Evolutionary conservation across 2,888 invertebrate genomes (phyloP).

Genomic region (Ganaspis brasiliensis): DNA sequence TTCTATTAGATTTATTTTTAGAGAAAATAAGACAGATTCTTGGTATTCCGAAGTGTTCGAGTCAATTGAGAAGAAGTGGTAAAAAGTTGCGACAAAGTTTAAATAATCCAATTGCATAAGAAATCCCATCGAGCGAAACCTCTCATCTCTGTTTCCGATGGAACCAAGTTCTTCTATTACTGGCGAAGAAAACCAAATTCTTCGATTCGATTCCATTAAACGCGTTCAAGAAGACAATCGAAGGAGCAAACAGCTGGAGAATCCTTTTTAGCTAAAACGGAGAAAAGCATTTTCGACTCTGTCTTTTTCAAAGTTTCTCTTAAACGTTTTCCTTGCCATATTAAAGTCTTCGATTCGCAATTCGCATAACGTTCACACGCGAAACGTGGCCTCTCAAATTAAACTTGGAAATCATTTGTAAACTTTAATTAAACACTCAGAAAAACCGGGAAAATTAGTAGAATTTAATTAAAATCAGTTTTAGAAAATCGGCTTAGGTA

Average conservation of each 20-base stretch:
- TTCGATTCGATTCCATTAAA: conserved; percentile 63
- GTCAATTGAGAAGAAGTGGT: not conserved
- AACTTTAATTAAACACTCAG: not conserved
- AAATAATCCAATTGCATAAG: conserved; percentile 65
- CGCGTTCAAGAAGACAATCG: conserved; percentile 52
- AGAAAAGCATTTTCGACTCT: conserved; percentile 18
- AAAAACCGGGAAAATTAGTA: too few species aligned
- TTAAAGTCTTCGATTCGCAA: not conserved
- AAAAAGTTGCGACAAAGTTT: conserved; percentile 58
- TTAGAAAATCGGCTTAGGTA: too few species aligned
- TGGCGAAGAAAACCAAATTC: conserved; percentile 38
- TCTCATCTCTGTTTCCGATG: conserved; percentile 50
- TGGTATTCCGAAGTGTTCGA: too few species aligned
- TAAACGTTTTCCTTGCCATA: conserved; percentile 20
- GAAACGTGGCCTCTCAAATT: not conserved
- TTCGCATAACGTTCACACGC: conserved; percentile 1
- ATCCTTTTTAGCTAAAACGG: conserved; percentile 46
- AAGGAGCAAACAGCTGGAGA: conserved; percentile 34
- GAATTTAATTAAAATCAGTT: too few species aligned
- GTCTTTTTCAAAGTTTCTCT: conserved; percentile 19
- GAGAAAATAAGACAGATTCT: too few species aligned
- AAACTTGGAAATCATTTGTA: conserved; percentile 10
- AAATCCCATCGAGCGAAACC: conserved; percentile 46
- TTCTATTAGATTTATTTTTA: too few species aligned
- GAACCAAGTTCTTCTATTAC: conserved; percentile 26